Conservation (phyloP, 2,797 vertebrate genomes). For the Fratercula arctica region DNA sequence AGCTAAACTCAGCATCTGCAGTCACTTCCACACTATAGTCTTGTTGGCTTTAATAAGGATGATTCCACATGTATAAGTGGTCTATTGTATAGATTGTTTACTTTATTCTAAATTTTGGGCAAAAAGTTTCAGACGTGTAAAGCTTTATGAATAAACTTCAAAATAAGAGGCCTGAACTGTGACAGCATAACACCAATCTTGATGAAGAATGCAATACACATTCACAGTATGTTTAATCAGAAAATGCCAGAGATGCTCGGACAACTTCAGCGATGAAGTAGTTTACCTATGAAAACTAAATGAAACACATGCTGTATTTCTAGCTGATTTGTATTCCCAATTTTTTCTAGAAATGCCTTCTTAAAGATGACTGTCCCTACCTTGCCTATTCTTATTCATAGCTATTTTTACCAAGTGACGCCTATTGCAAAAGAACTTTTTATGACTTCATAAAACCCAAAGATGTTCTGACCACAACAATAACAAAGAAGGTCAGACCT, state of each 20-base stretch:
- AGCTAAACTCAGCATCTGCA: not conserved
- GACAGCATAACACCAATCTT: not conserved
- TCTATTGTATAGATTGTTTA: not conserved
- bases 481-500: not conserved
- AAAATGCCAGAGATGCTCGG: slow-evolving; percentile 16
- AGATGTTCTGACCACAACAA: not conserved
- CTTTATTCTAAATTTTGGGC: not conserved
- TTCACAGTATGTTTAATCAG: slow-evolving; percentile 39
- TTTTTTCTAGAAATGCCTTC: not conserved
- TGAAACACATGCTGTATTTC: not conserved
- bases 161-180: not conserved
- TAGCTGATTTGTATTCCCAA: not conserved
- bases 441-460: not conserved
- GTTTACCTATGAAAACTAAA: slow-evolving; percentile 13
- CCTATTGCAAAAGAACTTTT: not conserved
- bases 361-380: not conserved
- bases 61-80: fast-evolving
- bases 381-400: not conserved
- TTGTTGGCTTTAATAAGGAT: not conserved
- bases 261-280: not conserved
- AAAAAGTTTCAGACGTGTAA: not conserved
- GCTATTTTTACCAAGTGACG: not conserved
- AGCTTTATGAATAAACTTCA: not conserved
- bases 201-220: not conserved
- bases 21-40: not conserved